Evolutionary conservation across 1,140 invertebrate genomes (phyloP), one percentile per base, ranked within the genome.

Genomic region (Whitmania pigra): DNA sequence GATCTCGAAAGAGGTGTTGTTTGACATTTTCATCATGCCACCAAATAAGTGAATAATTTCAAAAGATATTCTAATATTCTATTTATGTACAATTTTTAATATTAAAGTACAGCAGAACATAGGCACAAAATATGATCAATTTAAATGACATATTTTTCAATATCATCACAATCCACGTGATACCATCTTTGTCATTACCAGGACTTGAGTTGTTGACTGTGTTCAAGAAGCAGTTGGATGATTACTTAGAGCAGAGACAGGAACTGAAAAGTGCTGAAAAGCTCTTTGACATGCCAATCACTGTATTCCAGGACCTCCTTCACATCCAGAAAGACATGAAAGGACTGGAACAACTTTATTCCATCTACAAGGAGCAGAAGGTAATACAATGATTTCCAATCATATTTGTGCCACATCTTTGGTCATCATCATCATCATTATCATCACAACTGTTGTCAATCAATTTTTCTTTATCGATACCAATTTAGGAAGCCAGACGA

Each of bases 271-370:
- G 89, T 69, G 90, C 90, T 0, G 91, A 94, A 82, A 87, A 88
- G 75, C 82, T 94, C 1, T 94, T 95, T 82, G 90, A 92, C 76
- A 86, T 92, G 74, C 86, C 88, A 13, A 85, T 91, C 36, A 87
- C 89, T 0, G 88, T 92, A 80, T 94, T 92, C 78, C 87, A 89
- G 0, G 85, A 87, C 63, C 89, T 91, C 77, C 79, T 87, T 7
- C 84, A 87, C 67, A 84, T 89, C 0, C 88, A 88, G 78, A 83
- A 85, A 15, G 88, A 93, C 74, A 91, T 88, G 79, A 85, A 87
- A 36, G 85, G 85, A 9, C 85, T 93, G 83, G 85, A 89, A 73
- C 76, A 85, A 75, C 80, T 94, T 27, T 94, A 88, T 78, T 86
- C 88, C 74, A 82, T 94, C 17, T 94, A 92, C 77, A 86, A 87